phyloP scores from a whole-genome alignment of 2,888 invertebrate species.

The Invenusta paracnida region DNA sequence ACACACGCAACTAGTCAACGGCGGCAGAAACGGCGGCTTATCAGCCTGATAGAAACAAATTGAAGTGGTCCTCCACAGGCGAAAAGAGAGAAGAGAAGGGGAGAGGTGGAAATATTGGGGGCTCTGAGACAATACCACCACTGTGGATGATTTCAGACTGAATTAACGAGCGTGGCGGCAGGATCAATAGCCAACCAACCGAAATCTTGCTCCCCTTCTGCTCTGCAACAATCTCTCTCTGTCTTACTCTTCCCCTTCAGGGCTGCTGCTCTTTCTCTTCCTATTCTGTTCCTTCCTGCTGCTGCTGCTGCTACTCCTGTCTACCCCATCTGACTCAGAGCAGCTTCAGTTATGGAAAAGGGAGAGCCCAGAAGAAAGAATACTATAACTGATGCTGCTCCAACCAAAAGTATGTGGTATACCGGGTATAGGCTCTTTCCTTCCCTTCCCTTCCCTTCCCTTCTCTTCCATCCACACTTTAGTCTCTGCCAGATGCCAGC shows the following conservation, averaged over 20 bases:
- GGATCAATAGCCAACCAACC: conserved; percentile 22
- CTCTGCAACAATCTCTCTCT: neutral
- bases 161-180: conserved; percentile 18
- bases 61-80: conserved; percentile 3
- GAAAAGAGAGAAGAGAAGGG: neutral
- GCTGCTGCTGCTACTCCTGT: neutral
- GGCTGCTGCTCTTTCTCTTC: neutral
- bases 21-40: neutral
- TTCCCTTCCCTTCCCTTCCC: neutral
- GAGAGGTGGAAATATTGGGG: conserved; percentile 13
- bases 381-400: too few species aligned
- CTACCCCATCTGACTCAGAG: too few species aligned
- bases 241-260: neutral
- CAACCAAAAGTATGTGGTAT: too few species aligned
- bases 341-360: too few species aligned
- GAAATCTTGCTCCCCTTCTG: neutral
- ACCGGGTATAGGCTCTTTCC: neutral
- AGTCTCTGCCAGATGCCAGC: too few species aligned
- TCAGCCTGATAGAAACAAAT: conserved; percentile 22
- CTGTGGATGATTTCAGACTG: conserved; percentile 6
- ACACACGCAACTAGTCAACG: too few species aligned
- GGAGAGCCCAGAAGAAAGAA: too few species aligned
- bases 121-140: conserved; percentile 19
- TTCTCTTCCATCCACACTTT: neutral
- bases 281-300: too few species aligned